A percentile compares a stretch with the other conserved stretches of the same genome.
These are phyloP conservation scores for Ridgeia piscesae DNA, from an alignment of 1,140 invertebrate genomes.

Conservation along the genomic window DNA sequence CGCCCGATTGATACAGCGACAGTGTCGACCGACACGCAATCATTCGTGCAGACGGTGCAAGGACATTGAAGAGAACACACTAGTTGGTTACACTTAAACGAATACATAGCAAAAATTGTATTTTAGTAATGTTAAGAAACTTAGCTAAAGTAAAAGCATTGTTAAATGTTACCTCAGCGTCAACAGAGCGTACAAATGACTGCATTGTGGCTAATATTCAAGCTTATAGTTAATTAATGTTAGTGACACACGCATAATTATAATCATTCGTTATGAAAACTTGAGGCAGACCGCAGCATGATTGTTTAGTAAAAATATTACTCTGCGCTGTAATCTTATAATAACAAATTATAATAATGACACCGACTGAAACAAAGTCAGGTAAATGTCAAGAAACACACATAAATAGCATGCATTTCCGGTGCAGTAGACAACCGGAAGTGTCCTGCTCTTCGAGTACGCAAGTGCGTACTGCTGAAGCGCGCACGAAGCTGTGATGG, in stretches of 20 bases:
- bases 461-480: no score
- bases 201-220: neutral
- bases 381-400: neutral
- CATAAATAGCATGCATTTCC: neutral
- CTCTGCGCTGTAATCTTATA: no score
- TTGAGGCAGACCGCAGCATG: neutral
- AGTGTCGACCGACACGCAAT: no score
- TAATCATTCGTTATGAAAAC: neutral
- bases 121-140: neutral
- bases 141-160: neutral
- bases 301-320: no score
- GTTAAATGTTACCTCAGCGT: neutral
- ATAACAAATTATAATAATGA: neutral
- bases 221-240: neutral
- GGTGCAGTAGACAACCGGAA: no score
- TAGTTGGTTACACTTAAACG: neutral
- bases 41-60: no score
- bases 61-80: no score
- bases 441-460: no score
- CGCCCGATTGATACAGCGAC: no score
- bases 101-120: neutral
- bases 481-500: no score
- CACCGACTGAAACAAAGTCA: neutral
- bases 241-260: neutral
- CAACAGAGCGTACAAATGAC: neutral